Base-by-base conservation (phyloP, 2,113 vertebrate genomes). In the Oophaga pumilio region DNA sequence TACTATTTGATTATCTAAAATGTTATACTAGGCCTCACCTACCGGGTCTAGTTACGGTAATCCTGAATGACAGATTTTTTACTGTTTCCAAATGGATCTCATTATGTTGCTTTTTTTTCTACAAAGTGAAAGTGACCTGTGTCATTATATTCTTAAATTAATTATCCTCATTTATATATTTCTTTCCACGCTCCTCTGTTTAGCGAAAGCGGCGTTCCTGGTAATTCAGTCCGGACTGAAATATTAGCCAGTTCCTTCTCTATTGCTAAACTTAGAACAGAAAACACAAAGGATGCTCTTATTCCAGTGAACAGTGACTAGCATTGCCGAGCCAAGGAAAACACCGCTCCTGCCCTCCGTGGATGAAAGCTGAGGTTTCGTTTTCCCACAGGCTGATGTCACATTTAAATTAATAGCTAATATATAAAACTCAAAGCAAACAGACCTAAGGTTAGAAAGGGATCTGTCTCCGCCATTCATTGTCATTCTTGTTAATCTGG, bases 261-360 rank as follows among this genome's bases (percentile, higher is more conserved):
- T 28, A 20, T n/a, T 24, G 77, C 86, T 87, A 87, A 73, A 82
- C 82, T 87, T 87, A 87, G 86, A 60, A 26, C 26, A 50, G 52
- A 43, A 81, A 81, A 60, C 66, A 81, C 86, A 87, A 87, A 82
- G 86, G 86, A 87, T 81, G 78, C 43, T 49, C 74, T 87, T 69
- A 87, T 73, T 71, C 49, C 59, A 24, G 57, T 66, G 74, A 64
- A 26, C 73, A 62, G 18, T 50, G 76, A 28, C 76, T 69, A 69
- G 62, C 66, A 6, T 17, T 69, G 52, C 76, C 33, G 77, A 82
- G 78, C 86, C 86, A 87, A 86, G 50, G 12, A 86, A 86, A 87
- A 87, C 66, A 87, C 15, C 8, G 33, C 56, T 11, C 43, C 15
- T 56, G 60, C 62, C 64, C 53, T 82, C 49, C 56, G 76, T 28